Evolutionary conservation across 1,140 invertebrate species (phyloP).

Genomic region (Anastatus disparis): DNA sequence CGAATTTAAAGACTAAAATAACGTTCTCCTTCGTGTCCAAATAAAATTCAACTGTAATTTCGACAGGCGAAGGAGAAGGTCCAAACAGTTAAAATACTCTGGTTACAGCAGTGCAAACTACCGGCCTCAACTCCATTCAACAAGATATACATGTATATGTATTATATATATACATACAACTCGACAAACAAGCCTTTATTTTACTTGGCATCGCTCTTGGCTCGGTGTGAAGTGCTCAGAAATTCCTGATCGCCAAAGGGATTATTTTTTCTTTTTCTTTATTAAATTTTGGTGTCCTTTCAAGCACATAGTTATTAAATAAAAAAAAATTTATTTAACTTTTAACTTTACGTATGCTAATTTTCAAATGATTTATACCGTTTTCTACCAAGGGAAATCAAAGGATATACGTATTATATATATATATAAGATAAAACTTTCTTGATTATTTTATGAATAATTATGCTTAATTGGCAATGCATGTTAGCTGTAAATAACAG

Average conservation of each 20-base stretch:
- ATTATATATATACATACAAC: too few relatives aligned
- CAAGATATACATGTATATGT: too few relatives aligned
- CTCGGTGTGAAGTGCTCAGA: background rate
- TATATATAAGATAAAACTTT: too few relatives aligned
- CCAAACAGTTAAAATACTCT: conserved; percentile 34
- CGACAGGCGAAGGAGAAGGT: background rate
- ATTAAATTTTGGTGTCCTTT: background rate
- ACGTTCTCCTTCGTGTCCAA: conserved; percentile 4
- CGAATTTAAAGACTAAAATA: conserved; percentile 21
- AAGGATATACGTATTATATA: too few relatives aligned
- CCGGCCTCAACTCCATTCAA: conserved; percentile 14
- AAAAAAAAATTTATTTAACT: conserved; percentile 17
- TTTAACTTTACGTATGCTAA: conserved; percentile 17
- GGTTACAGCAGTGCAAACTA: conserved; percentile 29
- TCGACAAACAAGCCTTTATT: conserved; percentile 35
- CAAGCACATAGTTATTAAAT: conserved; percentile 20
- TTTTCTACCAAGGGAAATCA: too few relatives aligned
- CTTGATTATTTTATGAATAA: too few relatives aligned
- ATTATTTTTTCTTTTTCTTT: too few relatives aligned
- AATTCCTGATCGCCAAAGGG: background rate
- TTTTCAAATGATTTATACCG: background rate
- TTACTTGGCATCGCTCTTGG: conserved; percentile 18
- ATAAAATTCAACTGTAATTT: conserved; percentile 33
- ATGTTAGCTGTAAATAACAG: too few relatives aligned
- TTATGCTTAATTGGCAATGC: too few relatives aligned